Percentiles rank a stretch among this genome's conserved stretches.
Evolutionary conservation across 2,888 invertebrate species (phyloP).

Genomic region (Dolichopus griseipennis): DNA sequence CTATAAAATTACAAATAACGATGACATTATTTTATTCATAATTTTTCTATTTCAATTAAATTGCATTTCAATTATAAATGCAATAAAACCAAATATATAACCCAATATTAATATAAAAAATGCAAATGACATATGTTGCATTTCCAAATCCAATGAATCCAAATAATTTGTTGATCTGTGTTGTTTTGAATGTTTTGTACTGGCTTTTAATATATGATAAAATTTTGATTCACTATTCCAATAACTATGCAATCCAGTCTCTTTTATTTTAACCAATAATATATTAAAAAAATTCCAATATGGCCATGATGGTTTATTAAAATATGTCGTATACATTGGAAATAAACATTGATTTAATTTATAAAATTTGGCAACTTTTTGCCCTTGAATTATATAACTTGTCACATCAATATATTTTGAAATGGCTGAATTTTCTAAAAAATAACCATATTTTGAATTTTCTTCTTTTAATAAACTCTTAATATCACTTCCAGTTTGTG

Average conservation of each 20-base stretch:
- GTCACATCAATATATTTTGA: neutral
- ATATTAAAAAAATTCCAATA: neutral
- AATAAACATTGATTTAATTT: slow-evolving; percentile 1
- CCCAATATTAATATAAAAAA: neutral
- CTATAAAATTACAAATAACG: no score
- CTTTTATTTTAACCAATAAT: neutral
- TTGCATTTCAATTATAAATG: neutral
- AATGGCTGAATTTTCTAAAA: neutral
- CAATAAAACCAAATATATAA: neutral
- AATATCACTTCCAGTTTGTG: neutral
- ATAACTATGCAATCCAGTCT: neutral
- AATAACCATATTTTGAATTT: neutral
- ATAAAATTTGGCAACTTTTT: neutral
- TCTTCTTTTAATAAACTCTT: neutral
- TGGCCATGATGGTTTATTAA: neutral
- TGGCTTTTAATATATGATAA: neutral
- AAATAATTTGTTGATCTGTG: no score
- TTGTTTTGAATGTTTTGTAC: neutral
- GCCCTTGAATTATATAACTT: neutral
- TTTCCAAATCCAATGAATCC: neutral
- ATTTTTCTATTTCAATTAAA: no score
- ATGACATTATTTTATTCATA: no score
- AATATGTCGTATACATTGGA: slow-evolving; percentile 4
- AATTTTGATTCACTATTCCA: neutral
- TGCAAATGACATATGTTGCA: neutral